These are phyloP conservation scores for Laupala kohalensis DNA, from an alignment of 1,140 invertebrate species.

Conservation along the genomic window DNA sequence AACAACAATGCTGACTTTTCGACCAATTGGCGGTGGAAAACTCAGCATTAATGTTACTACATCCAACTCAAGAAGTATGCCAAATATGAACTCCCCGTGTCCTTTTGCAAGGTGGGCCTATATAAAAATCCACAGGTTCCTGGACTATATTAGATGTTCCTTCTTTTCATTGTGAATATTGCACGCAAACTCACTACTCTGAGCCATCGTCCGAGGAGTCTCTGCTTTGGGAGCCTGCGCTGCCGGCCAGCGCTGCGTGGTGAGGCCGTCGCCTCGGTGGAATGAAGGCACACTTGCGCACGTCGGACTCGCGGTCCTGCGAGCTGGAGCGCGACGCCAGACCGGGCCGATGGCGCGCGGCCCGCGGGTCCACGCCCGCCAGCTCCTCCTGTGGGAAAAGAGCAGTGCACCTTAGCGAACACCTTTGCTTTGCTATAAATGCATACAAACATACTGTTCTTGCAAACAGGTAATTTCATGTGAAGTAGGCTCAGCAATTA, in stretches of 20 bases:
- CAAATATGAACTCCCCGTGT: no score
- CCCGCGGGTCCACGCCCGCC: conserved; percentile 40
- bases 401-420: not conserved
- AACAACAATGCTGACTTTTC: no score
- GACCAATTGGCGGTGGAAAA: no score
- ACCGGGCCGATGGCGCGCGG: not conserved
- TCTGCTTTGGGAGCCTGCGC: conserved; percentile 22
- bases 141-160: no score
- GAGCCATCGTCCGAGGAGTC: conserved; percentile 30
- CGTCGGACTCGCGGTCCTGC: conserved; percentile 33
- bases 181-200: conserved; percentile 29
- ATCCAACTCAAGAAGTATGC: no score
- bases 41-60: no score
- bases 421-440: no score
- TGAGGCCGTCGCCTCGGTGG: conserved; percentile 18
- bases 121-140: no score
- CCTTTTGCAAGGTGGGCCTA: no score
- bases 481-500: no score
- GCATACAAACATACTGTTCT: no score
- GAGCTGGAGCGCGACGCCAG: conserved; percentile 26
- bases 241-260: not conserved
- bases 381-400: conserved; percentile 44
- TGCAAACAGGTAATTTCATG: no score
- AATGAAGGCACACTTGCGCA: conserved; percentile 37
- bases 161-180: not conserved